Percentiles rank a stretch among this genome's conserved stretches.
These are phyloP conservation scores for Danio kyathit DNA, from an alignment of 2,797 vertebrate species.

Conservation along the genomic window DNA sequence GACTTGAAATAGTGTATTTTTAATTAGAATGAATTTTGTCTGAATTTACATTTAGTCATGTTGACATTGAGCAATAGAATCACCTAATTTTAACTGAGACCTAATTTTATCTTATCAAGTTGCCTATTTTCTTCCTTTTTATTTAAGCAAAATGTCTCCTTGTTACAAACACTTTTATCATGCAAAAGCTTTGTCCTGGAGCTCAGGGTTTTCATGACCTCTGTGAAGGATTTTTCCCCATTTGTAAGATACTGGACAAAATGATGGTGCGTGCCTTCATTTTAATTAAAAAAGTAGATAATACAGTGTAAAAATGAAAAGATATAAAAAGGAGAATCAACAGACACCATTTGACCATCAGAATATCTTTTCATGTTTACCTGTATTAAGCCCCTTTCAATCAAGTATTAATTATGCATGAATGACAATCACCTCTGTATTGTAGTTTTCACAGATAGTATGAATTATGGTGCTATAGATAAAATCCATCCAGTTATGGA, in stretches of 20 bases:
- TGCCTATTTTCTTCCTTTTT: constrained; percentile 3
- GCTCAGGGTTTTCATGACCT: constrained; percentile 31
- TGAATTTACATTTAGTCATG: background rate
- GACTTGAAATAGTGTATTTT: constrained; percentile 21
- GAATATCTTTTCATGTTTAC: background rate
- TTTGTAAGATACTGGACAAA: background rate
- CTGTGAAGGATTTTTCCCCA: constrained; percentile 2
- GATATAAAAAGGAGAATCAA: background rate
- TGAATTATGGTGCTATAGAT: constrained; percentile 19
- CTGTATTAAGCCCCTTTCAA: background rate
- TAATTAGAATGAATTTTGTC: background rate
- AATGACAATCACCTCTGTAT: constrained; percentile 28
- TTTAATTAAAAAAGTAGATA: background rate
- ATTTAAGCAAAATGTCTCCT: constrained; percentile 26
- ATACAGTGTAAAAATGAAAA: background rate
- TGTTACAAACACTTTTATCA: constrained; percentile 31
- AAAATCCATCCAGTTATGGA: constrained; percentile 9
- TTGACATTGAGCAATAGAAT: background rate
- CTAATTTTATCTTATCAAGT: background rate
- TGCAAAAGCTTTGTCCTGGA: constrained; percentile 19
- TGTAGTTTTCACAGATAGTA: constrained; percentile 3
- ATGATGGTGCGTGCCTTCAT: constrained; percentile 36
- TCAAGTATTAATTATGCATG: constrained; percentile 2
- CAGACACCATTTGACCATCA: background rate
- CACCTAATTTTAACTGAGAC: background rate